Evolutionary conservation across 2,797 vertebrate species (phyloP).

Genomic region (Anabacerthia variegaticeps): DNA sequence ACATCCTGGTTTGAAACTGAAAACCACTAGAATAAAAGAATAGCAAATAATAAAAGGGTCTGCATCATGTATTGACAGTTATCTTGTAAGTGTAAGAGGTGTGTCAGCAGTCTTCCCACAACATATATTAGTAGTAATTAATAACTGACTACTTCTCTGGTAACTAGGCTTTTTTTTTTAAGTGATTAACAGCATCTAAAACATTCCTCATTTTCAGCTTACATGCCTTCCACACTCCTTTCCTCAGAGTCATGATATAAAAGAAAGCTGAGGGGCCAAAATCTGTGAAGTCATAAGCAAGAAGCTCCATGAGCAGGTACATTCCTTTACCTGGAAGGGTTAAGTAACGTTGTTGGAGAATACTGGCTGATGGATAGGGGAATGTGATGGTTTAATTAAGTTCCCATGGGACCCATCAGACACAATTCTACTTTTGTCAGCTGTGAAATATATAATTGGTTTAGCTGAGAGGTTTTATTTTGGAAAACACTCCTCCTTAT

Average conservation of each 20-base stretch:
- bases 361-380: neutral
- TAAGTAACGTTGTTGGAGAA: neutral
- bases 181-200: neutral
- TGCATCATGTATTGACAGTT: neutral
- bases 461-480: neutral
- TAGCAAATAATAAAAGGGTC: constrained; percentile 11
- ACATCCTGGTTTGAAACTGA: constrained; percentile 46
- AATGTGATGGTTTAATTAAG: neutral
- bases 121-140: neutral
- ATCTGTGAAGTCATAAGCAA: neutral
- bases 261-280: neutral
- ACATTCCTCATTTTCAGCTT: neutral
- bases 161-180: neutral
- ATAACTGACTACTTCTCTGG: neutral
- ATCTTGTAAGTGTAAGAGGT: constrained; percentile 48
- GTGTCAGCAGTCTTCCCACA: neutral
- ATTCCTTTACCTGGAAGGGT: neutral
- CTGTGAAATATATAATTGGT: neutral
- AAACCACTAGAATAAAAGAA: constrained; percentile 59
- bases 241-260: neutral
- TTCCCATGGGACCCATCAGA: neutral
- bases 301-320: neutral
- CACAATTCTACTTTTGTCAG: neutral
- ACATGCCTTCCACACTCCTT: neutral
- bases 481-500: neutral